Percentiles rank a stretch among this genome's conserved stretches.
Evolutionary conservation across 2,797 vertebrate species (phyloP).

Genomic region (Chaetophractus vellerosus): DNA sequence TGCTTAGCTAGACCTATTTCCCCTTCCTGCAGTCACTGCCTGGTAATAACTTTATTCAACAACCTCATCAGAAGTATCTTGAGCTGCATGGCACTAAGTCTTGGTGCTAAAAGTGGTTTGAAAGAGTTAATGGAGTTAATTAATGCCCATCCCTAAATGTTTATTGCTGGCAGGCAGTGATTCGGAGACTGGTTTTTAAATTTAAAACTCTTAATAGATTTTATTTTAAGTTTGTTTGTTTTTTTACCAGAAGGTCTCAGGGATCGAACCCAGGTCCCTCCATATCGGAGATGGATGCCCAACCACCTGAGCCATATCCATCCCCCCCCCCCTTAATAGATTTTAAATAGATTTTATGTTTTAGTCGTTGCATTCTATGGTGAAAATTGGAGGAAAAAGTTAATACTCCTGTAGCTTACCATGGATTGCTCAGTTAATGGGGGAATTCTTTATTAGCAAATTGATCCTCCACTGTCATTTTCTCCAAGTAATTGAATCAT

Average conservation of each 20-base stretch:
- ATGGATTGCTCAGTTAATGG: not conserved
- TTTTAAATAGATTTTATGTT: not conserved
- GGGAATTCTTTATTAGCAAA: not conserved
- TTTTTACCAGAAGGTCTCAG: too few relatives aligned
- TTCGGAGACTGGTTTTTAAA: not conserved
- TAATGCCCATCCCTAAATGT: not conserved
- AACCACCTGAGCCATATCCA: too few relatives aligned
- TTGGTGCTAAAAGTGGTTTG: not conserved
- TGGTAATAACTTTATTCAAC: not conserved
- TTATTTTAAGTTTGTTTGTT: too few relatives aligned
- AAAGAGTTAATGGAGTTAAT: slow-evolving; percentile 60
- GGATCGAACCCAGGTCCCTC: too few relatives aligned
- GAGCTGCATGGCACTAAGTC: not conserved
- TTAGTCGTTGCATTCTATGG: not conserved
- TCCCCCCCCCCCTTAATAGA: too few relatives aligned
- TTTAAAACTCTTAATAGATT: not conserved
- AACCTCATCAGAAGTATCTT: not conserved
- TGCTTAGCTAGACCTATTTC: not conserved
- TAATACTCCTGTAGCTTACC: not conserved
- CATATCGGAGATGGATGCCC: too few relatives aligned
- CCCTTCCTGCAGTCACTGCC: not conserved
- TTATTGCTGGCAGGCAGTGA: not conserved
- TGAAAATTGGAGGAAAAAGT: not conserved
- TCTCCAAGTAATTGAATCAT: not conserved
- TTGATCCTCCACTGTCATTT: not conserved